Evolutionary conservation across 2,113 vertebrate species (phyloP).

Genomic region (Toxotes jaculatrix): DNA sequence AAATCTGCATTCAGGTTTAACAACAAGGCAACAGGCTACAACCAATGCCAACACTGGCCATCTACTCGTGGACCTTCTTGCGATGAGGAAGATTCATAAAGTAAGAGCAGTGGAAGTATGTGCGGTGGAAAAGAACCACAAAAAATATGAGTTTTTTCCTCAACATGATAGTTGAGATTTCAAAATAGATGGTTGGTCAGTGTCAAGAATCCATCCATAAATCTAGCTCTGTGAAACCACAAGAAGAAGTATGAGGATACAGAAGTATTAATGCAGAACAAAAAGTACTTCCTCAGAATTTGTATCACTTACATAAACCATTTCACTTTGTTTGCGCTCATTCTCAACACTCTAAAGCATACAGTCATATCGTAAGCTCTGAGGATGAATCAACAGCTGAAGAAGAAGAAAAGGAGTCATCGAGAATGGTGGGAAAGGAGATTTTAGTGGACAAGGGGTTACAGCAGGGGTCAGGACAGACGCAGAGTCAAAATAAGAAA

Average conservation of each 20-base stretch:
- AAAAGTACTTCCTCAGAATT: slow-evolving; percentile 42
- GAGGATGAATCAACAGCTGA: slow-evolving; percentile 14
- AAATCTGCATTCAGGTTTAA: background rate
- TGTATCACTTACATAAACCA: slow-evolving; percentile 35
- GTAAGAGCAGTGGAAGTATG: background rate
- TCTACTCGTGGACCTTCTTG: background rate
- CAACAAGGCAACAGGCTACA: background rate
- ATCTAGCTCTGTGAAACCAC: slow-evolving; percentile 38
- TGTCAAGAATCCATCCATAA: slow-evolving; percentile 17
- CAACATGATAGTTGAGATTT: slow-evolving; percentile 17
- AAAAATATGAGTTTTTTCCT: slow-evolving; percentile 9
- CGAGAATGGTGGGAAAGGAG: slow-evolving; percentile 50
- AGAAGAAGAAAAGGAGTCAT: slow-evolving; percentile 2
- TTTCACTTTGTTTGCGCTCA: slow-evolving; percentile 1
- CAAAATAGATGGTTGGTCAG: background rate
- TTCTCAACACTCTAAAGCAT: background rate
- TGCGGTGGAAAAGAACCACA: background rate
- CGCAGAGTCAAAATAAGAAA: slow-evolving; percentile 21
- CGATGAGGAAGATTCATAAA: background rate
- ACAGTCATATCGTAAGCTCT: background rate
- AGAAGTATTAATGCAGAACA: slow-evolving; percentile 51
- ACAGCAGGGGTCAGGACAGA: slow-evolving; percentile 37
- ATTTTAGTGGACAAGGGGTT: slow-evolving; percentile 28
- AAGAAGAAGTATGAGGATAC: slow-evolving; percentile 30
- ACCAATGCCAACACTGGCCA: background rate